Base-by-base conservation (phyloP, 1,140 invertebrate species). In the Carcinoscorpius rotundicauda region DNA sequence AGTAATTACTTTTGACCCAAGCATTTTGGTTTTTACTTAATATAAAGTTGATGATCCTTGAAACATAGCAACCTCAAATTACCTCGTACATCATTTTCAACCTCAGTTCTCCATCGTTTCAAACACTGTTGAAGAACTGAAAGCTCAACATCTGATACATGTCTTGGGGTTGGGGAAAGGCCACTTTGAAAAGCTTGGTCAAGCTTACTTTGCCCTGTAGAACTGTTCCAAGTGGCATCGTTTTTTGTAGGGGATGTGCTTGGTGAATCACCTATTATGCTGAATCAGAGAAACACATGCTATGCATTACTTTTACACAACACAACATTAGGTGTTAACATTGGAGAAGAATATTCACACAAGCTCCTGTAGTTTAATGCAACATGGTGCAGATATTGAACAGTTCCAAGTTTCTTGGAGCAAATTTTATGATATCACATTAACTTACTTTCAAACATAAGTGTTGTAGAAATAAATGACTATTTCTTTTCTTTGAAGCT, bases 21-120 rank as follows among this genome's bases (percentile, higher is more conserved):
- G 11, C 62, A 52, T 52, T 55, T 57, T 6, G 48, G 3, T 52
- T 9, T 6, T 55, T 48, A n/a, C 57, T 58, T 58, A 52, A 50
- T 56, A 65, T 8, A 66, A 68, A n/a, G 51, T 51, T 66, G 29
- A 50, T 58, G 11, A 49, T 49, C 53, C 8, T 64, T 6, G 55
- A 6, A 64, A 55, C 51, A 51, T n/a, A 9, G 3, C 4, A 51
- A 63, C 8, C 9, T 51, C 5, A 6, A 4, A 62, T 52, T 29
- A 78, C 77, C 75, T 73, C 72, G 71, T 51, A 78, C 77, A 68
- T 78, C 76, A 63, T 69, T 69, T 67, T 79, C 76, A 11, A 79
- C 76, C 65, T 80, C 78, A 49, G 72, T 74, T 58, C 77, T 71
- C 79, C 79, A 81, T 49, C 79, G 71, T 62, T 69, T 67, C 29